Conservation (phyloP, 1,140 invertebrate species). For the Monomorium pharaonis region DNA sequence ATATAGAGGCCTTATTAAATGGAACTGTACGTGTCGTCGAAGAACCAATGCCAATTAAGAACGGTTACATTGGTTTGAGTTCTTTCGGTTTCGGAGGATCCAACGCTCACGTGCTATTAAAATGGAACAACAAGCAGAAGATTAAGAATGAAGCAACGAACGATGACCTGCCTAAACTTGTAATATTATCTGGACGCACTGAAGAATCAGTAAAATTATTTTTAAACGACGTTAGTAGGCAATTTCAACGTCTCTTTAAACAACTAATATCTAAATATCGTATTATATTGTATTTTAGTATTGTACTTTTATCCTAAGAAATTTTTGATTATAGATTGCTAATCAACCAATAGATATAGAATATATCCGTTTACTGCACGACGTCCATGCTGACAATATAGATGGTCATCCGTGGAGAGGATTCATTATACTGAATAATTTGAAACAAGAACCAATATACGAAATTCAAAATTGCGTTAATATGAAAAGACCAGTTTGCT, state of each 20-base stretch:
- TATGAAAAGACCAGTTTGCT: background rate
- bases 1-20: too few relatives aligned
- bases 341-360: background rate
- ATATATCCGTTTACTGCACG: background rate
- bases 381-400: background rate
- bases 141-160: conserved; percentile 3
- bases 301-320: background rate
- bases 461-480: background rate
- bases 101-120: conserved; percentile 15
- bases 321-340: background rate
- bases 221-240: background rate
- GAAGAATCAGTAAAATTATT: conserved; percentile 5
- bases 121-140: conserved; percentile 32
- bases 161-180: conserved; percentile 37
- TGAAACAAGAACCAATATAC: background rate
- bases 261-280: too few relatives aligned
- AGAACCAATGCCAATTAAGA: too few relatives aligned
- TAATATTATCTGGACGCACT: background rate
- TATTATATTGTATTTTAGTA: background rate
- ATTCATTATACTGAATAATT: background rate
- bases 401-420: background rate
- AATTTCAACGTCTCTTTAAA: background rate
- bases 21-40: too few relatives aligned
- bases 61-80: too few relatives aligned
- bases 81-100: too few relatives aligned